Percentiles rank a stretch among this genome's conserved stretches.
Conservation (phyloP, 2,888 invertebrate species). For the Tipula helvola region DNA sequence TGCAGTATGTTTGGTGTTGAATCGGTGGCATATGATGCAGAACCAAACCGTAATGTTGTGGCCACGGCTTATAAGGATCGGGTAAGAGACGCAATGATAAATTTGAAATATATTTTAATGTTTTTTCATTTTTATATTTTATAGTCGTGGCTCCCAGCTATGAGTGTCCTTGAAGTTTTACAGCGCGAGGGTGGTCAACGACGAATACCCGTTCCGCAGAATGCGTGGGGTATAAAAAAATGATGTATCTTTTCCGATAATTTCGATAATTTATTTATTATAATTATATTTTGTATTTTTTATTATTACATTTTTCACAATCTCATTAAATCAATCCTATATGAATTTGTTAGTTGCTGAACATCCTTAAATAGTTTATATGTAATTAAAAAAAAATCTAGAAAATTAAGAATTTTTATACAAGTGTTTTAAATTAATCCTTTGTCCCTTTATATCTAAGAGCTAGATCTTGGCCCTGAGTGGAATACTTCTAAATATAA, state of each 20-base stretch:
- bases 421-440: not conserved
- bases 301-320: not conserved
- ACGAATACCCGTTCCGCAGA: slow-evolving; percentile 62
- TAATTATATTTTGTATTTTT: not conserved
- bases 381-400: not conserved
- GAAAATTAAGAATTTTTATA: not conserved
- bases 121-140: not conserved
- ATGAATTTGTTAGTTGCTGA: not conserved
- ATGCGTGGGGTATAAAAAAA: slow-evolving; percentile 24
- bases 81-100: slow-evolving; percentile 34
- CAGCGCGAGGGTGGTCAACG: slow-evolving; percentile 68
- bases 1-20: slow-evolving; percentile 91
- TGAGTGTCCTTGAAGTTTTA: slow-evolving; percentile 69
- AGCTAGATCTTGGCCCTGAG: too few species aligned
- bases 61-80: slow-evolving; percentile 73
- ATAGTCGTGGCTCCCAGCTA: slow-evolving; percentile 80
- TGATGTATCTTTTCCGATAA: slow-evolving; percentile 6
- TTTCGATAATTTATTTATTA: not conserved
- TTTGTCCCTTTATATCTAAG: too few species aligned
- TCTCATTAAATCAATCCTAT: not conserved
- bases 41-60: slow-evolving; percentile 92
- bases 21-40: slow-evolving; percentile 87
- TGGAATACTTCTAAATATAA: too few species aligned
- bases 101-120: not conserved
- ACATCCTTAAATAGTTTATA: not conserved